Percentiles rank a stretch among this genome's conserved stretches.
Evolutionary conservation across 2,888 invertebrate species (phyloP).

Genomic region (Dynastes tityus): DNA sequence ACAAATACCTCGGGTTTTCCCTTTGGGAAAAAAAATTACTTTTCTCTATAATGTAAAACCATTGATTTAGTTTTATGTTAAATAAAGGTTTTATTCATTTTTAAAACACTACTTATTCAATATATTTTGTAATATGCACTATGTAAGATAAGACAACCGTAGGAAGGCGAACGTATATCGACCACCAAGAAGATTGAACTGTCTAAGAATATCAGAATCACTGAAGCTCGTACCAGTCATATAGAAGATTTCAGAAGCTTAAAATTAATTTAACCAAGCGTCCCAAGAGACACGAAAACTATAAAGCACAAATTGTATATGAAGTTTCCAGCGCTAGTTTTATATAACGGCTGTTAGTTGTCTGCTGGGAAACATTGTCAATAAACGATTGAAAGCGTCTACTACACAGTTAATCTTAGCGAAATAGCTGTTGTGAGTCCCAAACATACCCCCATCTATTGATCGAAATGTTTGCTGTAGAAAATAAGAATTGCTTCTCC

Average conservation of each 20-base stretch:
- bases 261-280: conserved; percentile 13
- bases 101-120: too few species aligned
- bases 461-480: too few species aligned
- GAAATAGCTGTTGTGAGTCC: background rate
- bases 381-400: background rate
- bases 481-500: too few species aligned
- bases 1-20: too few species aligned
- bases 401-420: background rate
- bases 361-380: background rate
- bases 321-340: background rate
- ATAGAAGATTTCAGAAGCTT: background rate
- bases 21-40: too few species aligned
- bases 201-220: background rate
- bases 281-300: background rate
- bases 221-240: background rate
- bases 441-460: background rate
- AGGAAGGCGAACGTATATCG: background rate
- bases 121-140: too few species aligned
- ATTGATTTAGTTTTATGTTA: too few species aligned
- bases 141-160: too few species aligned
- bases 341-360: background rate
- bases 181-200: background rate
- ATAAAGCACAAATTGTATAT: conserved; percentile 15
- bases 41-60: too few species aligned
- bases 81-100: too few species aligned